Conservation (phyloP, 2,797 vertebrate species). For the Sylvia borin region DNA sequence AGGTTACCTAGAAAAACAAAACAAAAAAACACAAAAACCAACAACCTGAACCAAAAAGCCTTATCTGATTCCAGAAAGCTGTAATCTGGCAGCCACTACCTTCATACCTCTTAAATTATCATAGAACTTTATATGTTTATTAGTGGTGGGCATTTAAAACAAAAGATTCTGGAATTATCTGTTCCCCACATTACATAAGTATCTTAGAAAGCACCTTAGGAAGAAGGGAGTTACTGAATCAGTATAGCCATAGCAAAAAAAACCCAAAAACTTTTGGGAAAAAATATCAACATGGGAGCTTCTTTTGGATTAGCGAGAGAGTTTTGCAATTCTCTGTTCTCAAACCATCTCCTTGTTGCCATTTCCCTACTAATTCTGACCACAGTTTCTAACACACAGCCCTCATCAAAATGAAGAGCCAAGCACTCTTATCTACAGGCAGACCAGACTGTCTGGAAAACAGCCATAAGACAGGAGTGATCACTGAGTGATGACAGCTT, state of each 20-base stretch:
- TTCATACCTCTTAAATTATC: not conserved
- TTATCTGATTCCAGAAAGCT: not conserved
- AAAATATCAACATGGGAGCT: not conserved
- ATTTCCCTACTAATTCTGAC: not conserved
- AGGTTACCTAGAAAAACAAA: not conserved
- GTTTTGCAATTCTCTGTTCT: not conserved
- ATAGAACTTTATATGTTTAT: not conserved
- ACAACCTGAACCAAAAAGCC: not conserved
- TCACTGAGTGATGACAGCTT: constrained; percentile 23
- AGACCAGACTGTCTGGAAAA: constrained; percentile 36
- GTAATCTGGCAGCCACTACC: not conserved
- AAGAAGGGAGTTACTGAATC: not conserved
- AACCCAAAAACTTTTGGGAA: not conserved
- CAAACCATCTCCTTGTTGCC: not conserved
- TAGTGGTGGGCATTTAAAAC: not conserved
- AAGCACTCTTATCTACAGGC: constrained; percentile 11
- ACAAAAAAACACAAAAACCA: not conserved
- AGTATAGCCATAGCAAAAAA: not conserved
- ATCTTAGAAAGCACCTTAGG: not conserved
- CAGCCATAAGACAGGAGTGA: not conserved
- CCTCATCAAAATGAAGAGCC: not conserved
- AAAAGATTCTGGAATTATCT: not conserved
- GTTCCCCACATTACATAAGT: not conserved
- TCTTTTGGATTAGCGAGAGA: not conserved
- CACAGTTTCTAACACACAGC: not conserved